Percentiles rank a stretch among this genome's conserved stretches.
phyloP scores from a whole-genome alignment of 2,888 invertebrate species.

The Chrysopilus asiliformis region DNA sequence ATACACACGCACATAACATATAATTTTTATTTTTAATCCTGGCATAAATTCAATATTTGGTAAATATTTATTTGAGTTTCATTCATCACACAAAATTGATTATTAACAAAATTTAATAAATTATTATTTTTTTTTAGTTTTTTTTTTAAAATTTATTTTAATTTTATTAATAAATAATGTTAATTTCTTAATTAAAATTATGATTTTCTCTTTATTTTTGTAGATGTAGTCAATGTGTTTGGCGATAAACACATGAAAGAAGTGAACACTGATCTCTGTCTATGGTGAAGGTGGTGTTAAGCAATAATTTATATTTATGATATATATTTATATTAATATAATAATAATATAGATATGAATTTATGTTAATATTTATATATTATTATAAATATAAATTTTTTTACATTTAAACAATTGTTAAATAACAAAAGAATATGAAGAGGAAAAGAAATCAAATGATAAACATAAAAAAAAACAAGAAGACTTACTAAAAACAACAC shows the following conservation, averaged over 20 bases:
- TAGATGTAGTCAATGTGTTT: slow-evolving; percentile 81
- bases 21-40: no score
- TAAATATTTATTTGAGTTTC: no score
- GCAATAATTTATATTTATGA: slow-evolving; percentile 20
- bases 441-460: no score
- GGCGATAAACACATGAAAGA: slow-evolving; percentile 52
- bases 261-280: slow-evolving; percentile 23
- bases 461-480: no score
- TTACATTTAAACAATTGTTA: neutral
- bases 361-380: neutral
- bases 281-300: slow-evolving; percentile 19
- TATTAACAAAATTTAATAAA: no score
- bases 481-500: no score
- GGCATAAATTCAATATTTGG: no score
- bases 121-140: slow-evolving; percentile 4
- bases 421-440: no score
- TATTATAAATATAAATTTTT: neutral
- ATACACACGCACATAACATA: no score
- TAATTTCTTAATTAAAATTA: no score
- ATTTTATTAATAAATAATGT: slow-evolving; percentile 6
- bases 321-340: slow-evolving; percentile 18
- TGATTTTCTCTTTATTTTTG: slow-evolving; percentile 41
- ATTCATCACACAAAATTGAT: no score
- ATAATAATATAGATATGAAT: neutral
- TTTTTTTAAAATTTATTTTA: slow-evolving; percentile 5